Conservation (phyloP, 2,888 invertebrate genomes). For the Apodemia mormo region DNA sequence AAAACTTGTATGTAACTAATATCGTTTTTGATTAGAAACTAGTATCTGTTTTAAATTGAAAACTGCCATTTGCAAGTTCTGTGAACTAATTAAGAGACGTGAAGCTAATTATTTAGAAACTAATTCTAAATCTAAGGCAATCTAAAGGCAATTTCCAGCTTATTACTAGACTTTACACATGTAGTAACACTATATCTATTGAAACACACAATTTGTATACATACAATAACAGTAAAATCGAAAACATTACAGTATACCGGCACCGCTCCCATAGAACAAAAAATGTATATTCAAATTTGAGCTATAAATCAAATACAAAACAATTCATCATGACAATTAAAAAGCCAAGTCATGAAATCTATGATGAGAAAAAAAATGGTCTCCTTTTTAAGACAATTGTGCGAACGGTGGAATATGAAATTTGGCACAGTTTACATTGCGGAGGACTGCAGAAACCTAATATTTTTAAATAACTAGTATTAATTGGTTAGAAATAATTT, state of each 20-base stretch:
- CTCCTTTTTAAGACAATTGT: too few relatives aligned
- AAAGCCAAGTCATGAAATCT: too few relatives aligned
- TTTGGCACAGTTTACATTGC: too few relatives aligned
- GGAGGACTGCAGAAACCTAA: too few relatives aligned
- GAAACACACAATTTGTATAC: not conserved
- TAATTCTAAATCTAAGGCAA: not conserved
- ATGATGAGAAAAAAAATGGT: too few relatives aligned
- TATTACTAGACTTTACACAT: not conserved
- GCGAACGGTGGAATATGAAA: too few relatives aligned
- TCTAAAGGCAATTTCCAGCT: too few relatives aligned
- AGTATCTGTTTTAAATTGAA: not conserved
- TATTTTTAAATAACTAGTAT: too few relatives aligned
- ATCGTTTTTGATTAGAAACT: not conserved
- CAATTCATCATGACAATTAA: too few relatives aligned
- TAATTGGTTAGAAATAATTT: too few relatives aligned
- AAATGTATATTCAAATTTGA: not conserved
- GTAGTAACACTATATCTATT: not conserved
- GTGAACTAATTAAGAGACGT: not conserved
- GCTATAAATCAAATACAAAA: not conserved
- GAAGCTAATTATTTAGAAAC: not conserved
- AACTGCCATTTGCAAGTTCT: slow-evolving; percentile 1
- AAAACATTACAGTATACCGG: not conserved
- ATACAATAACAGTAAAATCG: not conserved
- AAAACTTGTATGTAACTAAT: not conserved
- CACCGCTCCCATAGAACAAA: too few relatives aligned